Base-by-base conservation (phyloP, 2,888 invertebrate genomes). In the Torymus texanus region DNA sequence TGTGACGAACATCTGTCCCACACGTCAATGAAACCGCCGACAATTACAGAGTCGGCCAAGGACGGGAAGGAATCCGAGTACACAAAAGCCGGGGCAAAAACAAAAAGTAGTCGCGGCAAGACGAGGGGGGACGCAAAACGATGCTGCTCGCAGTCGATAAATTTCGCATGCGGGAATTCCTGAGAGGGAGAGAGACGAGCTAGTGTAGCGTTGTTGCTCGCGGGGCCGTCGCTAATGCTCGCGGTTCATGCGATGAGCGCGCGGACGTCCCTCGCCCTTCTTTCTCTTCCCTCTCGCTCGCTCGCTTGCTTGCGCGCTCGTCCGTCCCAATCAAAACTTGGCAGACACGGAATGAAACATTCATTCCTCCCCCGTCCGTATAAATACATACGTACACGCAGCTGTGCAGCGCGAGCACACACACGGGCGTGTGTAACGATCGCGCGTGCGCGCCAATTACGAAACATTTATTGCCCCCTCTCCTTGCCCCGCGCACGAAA, bases 261-360 rank as follows among this genome's bases (percentile, higher is more conserved):
- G 59, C 50, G 66, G 66, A 59, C 66, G 66, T 51, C 41, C 2
- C 10, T n/a, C 50, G 16, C 3, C 14, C 73, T 11, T 50, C n/a
- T 24, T 11, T n/a, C 56, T 24, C 24, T 41, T 29, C 59, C 13
- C 24, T 53, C 61, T 2, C 24, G 5, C 53, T 13, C 41, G 41
- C 41, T 41, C 41, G 41, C 41, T 41, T 8, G 41, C 41, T 21
- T 21, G 41, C 41, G 41, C 41, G 41, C 53, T 55, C 67, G 83
- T 81, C 83, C 83, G 80, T 80, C 84, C 83, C 84, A 87, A 87
- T 87, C 87, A 87, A 87, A 88, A 87, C 85, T 86, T 86, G 83
- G 83, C 81, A 85, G 85, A 85, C 85, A 83, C 83, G 79, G 75
- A 82, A 85, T 82, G 83, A 84, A 85, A 84, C 82, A 83, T 84